Conservation (phyloP, 2,888 invertebrate species). For the Argyresthia albistria region DNA sequence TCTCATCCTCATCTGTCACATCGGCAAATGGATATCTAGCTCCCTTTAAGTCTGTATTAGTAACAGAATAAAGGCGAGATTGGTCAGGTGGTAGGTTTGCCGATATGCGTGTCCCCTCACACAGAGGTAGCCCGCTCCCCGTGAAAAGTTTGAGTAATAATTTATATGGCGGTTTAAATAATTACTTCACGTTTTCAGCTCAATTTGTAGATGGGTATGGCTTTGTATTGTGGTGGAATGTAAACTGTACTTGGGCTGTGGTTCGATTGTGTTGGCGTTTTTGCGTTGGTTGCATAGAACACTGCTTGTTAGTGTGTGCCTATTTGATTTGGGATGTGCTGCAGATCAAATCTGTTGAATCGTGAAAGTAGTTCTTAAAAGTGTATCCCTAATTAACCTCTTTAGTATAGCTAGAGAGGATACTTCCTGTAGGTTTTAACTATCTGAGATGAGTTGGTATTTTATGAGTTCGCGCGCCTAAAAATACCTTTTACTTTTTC, state of each 20-base stretch:
- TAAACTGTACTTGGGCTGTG: conserved; percentile 17
- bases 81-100: background rate
- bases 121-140: conserved; percentile 15
- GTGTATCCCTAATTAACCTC: too few species aligned
- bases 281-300: too few species aligned
- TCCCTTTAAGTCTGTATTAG: too few species aligned
- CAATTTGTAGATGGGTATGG: conserved; percentile 63
- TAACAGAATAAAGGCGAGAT: too few species aligned
- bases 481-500: too few species aligned
- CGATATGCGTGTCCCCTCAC: background rate
- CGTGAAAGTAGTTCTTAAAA: too few species aligned
- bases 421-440: too few species aligned
- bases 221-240: conserved; percentile 32
- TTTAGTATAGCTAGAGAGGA: too few species aligned
- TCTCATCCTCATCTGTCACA: background rate
- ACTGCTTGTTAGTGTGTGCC: too few species aligned
- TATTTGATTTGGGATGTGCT: background rate
- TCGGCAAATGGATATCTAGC: background rate
- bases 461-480: too few species aligned
- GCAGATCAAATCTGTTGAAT: too few species aligned
- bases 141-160: conserved; percentile 70
- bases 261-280: conserved; percentile 23
- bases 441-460: too few species aligned
- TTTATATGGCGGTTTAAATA: conserved; percentile 73
- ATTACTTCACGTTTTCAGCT: conserved; percentile 69